Evolutionary conservation across 2,797 vertebrate genomes (phyloP).

Genomic region (Heterohyrax brucei): DNA sequence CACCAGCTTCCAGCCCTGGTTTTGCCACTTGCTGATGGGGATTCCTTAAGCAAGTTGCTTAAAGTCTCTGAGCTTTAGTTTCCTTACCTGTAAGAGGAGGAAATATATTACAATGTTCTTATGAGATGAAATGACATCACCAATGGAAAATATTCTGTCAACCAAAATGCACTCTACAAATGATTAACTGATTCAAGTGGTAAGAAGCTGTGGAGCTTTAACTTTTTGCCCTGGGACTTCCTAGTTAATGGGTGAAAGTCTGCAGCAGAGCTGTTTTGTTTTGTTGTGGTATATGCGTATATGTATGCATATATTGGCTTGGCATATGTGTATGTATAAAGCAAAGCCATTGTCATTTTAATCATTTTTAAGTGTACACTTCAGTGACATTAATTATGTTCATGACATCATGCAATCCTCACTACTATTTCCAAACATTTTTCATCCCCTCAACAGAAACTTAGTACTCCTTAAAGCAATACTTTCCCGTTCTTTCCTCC

Average conservation of each 20-base stretch:
- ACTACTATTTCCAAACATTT: neutral
- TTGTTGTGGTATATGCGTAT: neutral
- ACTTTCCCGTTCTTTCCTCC: neutral
- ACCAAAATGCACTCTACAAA: neutral
- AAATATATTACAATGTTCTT: conserved; percentile 15
- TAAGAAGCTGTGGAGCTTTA: neutral
- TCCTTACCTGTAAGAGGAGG: conserved; percentile 18
- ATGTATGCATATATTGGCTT: too few relatives aligned
- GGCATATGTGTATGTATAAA: too few relatives aligned
- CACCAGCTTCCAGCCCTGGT: neutral
- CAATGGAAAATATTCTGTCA: conserved; percentile 45
- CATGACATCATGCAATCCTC: neutral
- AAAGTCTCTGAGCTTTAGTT: conserved; percentile 36
- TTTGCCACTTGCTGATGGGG: neutral
- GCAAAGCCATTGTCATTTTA: too few relatives aligned
- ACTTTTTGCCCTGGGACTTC: neutral
- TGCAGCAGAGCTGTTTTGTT: neutral
- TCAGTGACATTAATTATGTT: neutral
- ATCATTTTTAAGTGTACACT: neutral
- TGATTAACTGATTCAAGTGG: neutral
- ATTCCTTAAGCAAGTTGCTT: neutral
- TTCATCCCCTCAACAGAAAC: neutral
- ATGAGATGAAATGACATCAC: conserved; percentile 16
- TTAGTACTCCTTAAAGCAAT: neutral
- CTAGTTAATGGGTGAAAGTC: too few relatives aligned